Percentiles rank a stretch among this genome's conserved stretches.
Evolutionary conservation across 2,888 invertebrate species (phyloP).

Genomic region (Synergus japonicus): DNA sequence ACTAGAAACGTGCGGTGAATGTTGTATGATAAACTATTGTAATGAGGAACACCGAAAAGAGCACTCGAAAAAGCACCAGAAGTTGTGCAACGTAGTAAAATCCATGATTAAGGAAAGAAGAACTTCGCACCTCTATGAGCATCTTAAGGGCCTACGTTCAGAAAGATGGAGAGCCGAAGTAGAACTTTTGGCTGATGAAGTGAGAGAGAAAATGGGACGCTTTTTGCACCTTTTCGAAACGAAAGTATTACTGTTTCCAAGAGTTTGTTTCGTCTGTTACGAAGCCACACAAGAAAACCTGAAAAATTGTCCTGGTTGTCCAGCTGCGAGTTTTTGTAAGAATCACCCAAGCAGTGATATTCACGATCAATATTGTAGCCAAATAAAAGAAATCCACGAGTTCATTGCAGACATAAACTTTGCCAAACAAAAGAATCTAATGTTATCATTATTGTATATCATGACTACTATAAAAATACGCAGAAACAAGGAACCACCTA

Average conservation of each 20-base stretch:
- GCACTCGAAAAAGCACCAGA: not conserved
- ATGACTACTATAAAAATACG: not conserved
- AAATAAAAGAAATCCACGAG: not conserved
- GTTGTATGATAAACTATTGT: constrained; percentile 10
- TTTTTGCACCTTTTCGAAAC: not conserved
- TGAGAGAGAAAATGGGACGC: not conserved
- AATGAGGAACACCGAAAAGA: not conserved
- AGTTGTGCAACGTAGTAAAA: not conserved
- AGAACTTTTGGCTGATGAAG: not conserved
- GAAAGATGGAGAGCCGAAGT: not conserved
- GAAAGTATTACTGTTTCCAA: not conserved
- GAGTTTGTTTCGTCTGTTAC: not conserved
- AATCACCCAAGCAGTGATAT: not conserved
- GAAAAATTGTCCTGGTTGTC: constrained; percentile 8
- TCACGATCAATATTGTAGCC: not conserved
- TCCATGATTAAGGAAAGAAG: not conserved
- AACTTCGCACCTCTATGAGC: not conserved
- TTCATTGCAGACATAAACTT: not conserved
- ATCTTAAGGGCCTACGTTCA: not conserved
- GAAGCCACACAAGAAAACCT: not conserved
- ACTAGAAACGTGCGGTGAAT: not conserved
- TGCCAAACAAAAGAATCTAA: not conserved
- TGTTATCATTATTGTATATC: not conserved
- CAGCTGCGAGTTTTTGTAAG: not conserved
- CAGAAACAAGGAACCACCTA: not conserved